phyloP scores from a whole-genome alignment of 2,113 vertebrate genomes.

The Daubentonia madagascariensis region DNA sequence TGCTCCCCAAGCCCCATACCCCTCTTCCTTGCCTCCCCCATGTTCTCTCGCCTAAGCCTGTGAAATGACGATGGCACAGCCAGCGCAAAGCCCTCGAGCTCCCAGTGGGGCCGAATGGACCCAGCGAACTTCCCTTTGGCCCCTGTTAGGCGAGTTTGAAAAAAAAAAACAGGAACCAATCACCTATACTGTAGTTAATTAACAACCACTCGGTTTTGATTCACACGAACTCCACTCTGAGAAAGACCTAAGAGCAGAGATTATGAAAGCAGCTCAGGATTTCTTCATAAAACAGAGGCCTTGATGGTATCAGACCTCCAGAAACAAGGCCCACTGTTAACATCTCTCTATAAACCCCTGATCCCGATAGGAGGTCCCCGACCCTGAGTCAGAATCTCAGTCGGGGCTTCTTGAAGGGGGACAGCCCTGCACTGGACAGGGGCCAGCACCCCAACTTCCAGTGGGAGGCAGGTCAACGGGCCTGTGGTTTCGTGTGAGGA shows the following conservation, averaged over 20 bases:
- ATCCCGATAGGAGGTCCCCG: background rate
- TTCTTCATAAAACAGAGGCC: constrained; percentile 60
- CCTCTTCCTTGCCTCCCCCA: background rate
- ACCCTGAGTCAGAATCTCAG: background rate
- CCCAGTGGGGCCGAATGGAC: background rate
- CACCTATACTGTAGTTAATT: constrained; percentile 81
- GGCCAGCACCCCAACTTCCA: background rate
- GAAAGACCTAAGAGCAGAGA: constrained; percentile 78
- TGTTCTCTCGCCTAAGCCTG: background rate
- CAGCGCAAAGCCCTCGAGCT: background rate
- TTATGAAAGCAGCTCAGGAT: constrained; percentile 73
- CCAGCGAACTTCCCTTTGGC: constrained; percentile 52
- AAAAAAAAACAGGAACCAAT: constrained; percentile 81
- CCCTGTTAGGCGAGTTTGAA: background rate
- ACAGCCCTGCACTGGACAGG: fast-evolving
- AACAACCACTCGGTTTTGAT: constrained; percentile 82
- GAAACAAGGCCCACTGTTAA: constrained; percentile 64
- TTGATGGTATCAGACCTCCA: constrained; percentile 58
- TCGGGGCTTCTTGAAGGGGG: background rate
- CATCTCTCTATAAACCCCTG: constrained; percentile 32
- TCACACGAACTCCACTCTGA: constrained; percentile 62
- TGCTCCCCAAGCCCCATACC: no score
- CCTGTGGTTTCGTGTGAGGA: fast-evolving
- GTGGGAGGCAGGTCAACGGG: fast-evolving
- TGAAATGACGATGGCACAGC: background rate